Evolutionary conservation across 2,888 invertebrate species (phyloP), one percentile per base, ranked within the genome.

Genomic region (Cheilosia urbana): DNA sequence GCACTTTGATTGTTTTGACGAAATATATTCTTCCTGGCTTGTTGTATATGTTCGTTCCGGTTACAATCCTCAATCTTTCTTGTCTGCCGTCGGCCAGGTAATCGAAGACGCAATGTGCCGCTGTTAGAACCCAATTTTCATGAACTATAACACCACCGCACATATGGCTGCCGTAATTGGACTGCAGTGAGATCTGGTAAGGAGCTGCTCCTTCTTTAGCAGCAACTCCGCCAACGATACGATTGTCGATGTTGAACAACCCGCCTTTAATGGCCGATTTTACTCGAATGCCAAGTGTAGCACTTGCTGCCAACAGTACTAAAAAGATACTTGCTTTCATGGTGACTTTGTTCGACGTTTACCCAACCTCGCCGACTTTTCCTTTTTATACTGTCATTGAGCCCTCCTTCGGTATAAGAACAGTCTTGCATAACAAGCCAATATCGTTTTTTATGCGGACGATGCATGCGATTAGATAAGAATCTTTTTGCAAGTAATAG

Each of bases 81-180:
- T 88, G 73, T 1, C 37, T 19, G 19, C 63, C 73, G 1, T 89
- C 88, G 3, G 88, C 60, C 0, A 91, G 88, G 84, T 92, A 91
- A 49, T 90, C 89, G 2, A 89, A 49, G 0, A 92, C 89, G 85
- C 92, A 92, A 68, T 92, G 92, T 0, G 90, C 90, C 0, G 92
- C 92, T 0, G 92, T 92, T 15, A 91, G 66, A 9, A 92, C 88
- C 90, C 91, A 92, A 40, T 89, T 88, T 5, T 89, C 83, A 15
- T 88, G 89, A 3, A 92, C 90, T 24, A 92, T 92, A 4, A 92
- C 90, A 2, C 92, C 92, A 9, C 92, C 92, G 68, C 92, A 92
- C 15, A 89, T 91, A 65, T 92, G 92, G 4, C 88, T 87, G 0
- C 89, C 89, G 9, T 73, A 87, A 2, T 49, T 34, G 0, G 77